Evolutionary conservation across 64 coral and sea anemone genomes (phyloP).

Genomic region (Pocillopora damicornis): DNA sequence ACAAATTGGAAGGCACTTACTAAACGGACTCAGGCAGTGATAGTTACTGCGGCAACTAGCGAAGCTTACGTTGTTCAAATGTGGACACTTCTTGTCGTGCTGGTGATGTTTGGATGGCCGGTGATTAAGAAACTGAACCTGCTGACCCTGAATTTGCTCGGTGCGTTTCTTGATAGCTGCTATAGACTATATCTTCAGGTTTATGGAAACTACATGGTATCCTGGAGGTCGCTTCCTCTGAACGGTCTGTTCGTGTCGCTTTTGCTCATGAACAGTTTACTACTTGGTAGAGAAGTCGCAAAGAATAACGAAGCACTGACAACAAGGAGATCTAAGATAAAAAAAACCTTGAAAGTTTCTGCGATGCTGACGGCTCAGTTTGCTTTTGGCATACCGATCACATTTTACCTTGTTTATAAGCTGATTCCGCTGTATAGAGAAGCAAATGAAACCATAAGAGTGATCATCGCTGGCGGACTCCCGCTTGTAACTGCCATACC

Average conservation of each 20-base stretch:
- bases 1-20: conserved; percentile 53
- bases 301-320: neutral
- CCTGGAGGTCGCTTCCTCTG: conserved; percentile 68
- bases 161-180: conserved; percentile 57
- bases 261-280: conserved; percentile 47
- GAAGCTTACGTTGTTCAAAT: conserved; percentile 56
- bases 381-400: conserved; percentile 40
- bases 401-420: conserved; percentile 37
- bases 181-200: conserved; percentile 65
- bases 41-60: conserved; percentile 35
- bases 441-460: conserved; percentile 6
- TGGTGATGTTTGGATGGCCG: conserved; percentile 48
- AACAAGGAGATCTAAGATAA: neutral
- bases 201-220: conserved; percentile 50
- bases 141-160: conserved; percentile 50
- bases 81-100: conserved; percentile 38
- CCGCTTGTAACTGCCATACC: conserved; percentile 46
- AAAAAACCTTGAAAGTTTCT: conserved; percentile 25
- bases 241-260: conserved; percentile 36
- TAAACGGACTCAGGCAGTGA: conserved; percentile 34
- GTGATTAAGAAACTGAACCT: conserved; percentile 67
- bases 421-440: conserved; percentile 50
- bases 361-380: conserved; percentile 51
- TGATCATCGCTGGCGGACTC: conserved; percentile 37
- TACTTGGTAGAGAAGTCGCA: conserved; percentile 36